Evolutionary conservation across 1,140 invertebrate species (phyloP), one percentile per base, ranked within the genome.

Genomic region (Drosophila kikkawai): DNA sequence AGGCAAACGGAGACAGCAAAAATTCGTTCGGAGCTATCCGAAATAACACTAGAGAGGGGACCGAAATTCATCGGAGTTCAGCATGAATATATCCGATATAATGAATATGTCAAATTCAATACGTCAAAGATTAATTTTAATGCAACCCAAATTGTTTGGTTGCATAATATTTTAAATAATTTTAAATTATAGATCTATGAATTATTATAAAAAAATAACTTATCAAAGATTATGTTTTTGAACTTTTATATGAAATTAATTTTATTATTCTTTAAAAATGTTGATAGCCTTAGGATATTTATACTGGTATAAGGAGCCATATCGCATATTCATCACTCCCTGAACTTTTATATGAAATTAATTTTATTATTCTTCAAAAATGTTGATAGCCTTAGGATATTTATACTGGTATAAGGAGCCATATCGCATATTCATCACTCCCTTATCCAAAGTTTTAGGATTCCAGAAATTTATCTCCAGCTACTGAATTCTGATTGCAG

Each of bases 401-500:
- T 34, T 29, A 22, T 19, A 22, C 12, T 29, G 26, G 26, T 29
- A 29, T 6, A 29, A 36, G 32, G 0, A 37, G 13, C 11, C 1
- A 36, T 19, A 12, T 34, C 9, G 11, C 0, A 13, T 53, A 53
- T 19, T 53, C 7, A 53, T 37, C 11, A 19, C 32, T 19, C 13
- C 17, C 26, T 17, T 17, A 17, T 15, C 7, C 9, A 32, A 15
- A 32, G 36, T n/a, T 12, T n/a, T 22, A 15, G 37, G 19, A 32
- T 39, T 37, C 34, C 60, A 29, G 2, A 39, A 61, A 12, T 22
- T 34, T 26, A 69, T 69, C 51, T 48, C 17, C 50, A 7, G 60
- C 66, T 66, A 66, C 66, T 42, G 66, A 50, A 68, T 67, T 70
- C 57, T 44, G n/a, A 32, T 32, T 61, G 36, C 45, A 11, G 15